Percentiles rank a stretch among this genome's conserved stretches.
Conservation (phyloP, 2,113 vertebrate genomes). For the Eudyptes chrysolophus region DNA sequence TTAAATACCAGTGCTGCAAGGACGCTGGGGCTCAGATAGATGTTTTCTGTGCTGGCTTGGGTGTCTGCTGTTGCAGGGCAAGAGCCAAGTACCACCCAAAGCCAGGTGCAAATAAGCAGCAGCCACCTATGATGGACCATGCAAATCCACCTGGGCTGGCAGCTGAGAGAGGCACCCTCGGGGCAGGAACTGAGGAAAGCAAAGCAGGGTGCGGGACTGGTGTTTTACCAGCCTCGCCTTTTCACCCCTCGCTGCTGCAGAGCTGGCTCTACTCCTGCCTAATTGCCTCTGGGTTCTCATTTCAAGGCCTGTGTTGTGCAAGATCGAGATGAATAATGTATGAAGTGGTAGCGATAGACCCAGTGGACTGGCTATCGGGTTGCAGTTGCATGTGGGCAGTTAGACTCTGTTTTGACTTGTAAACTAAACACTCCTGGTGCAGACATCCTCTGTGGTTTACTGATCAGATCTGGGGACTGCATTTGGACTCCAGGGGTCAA, state of each 20-base stretch:
- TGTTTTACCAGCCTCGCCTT: background rate
- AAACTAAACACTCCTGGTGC: background rate
- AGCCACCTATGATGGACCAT: background rate
- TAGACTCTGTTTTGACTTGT: slow-evolving; percentile 38
- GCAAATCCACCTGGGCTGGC: background rate
- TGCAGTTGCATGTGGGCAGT: background rate
- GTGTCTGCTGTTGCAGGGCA: background rate
- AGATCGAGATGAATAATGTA: background rate
- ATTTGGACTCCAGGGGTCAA: background rate
- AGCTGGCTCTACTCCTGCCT: background rate
- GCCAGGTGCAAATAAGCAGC: background rate
- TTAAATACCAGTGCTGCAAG: background rate
- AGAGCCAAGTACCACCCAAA: background rate
- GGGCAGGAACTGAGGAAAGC: background rate
- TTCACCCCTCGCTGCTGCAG: background rate
- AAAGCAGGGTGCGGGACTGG: background rate
- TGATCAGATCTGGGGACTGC: slow-evolving; percentile 17
- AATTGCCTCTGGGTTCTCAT: background rate
- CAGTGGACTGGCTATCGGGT: background rate
- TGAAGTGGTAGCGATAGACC: background rate
- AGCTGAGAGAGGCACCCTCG: background rate
- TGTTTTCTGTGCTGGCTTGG: background rate
- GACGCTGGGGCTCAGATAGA: background rate
- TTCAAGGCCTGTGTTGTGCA: background rate
- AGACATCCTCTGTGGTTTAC: slow-evolving; percentile 46